A percentile compares a stretch with the other conserved stretches of the same genome.
Evolutionary conservation across 2,113 vertebrate species (phyloP).

Genomic region (Seriola aureovittata): DNA sequence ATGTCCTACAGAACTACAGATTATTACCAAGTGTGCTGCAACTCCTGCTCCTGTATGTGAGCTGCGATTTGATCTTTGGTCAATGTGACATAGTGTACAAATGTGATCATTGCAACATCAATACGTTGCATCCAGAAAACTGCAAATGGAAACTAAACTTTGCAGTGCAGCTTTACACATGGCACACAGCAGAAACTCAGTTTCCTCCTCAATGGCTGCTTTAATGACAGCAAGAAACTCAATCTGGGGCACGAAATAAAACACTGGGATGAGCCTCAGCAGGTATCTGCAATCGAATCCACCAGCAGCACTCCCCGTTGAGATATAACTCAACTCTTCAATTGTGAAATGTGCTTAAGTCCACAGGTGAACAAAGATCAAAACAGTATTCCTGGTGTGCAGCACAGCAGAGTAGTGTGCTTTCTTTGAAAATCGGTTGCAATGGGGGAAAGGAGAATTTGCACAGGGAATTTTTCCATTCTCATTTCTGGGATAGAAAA

Average conservation of each 20-base stretch:
- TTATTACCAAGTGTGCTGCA: not conserved
- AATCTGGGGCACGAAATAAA: conserved; percentile 49
- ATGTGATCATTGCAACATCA: not conserved
- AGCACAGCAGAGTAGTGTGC: conserved; percentile 14
- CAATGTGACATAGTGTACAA: not conserved
- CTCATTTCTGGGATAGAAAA: not conserved
- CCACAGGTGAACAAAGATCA: conserved; percentile 53
- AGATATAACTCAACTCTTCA: conserved; percentile 51
- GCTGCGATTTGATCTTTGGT: not conserved
- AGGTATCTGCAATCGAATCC: conserved; percentile 50
- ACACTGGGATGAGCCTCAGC: conserved; percentile 53
- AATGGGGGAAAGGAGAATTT: not conserved
- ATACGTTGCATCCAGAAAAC: not conserved
- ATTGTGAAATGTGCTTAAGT: conserved; percentile 46
- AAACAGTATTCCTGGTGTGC: conserved; percentile 47
- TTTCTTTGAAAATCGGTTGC: conserved; percentile 30
- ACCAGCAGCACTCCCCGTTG: conserved; percentile 49
- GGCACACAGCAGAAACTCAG: conserved; percentile 20
- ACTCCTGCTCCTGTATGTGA: not conserved
- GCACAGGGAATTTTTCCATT: not conserved
- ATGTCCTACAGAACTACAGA: not conserved
- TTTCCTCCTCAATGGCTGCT: conserved; percentile 38
- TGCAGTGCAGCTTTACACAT: conserved; percentile 22
- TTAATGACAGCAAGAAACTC: conserved; percentile 55
- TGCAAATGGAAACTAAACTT: not conserved